Evolutionary conservation across 2,888 invertebrate species (phyloP), one percentile per base, ranked within the genome.

Genomic region (Yponomeuta evonymella): DNA sequence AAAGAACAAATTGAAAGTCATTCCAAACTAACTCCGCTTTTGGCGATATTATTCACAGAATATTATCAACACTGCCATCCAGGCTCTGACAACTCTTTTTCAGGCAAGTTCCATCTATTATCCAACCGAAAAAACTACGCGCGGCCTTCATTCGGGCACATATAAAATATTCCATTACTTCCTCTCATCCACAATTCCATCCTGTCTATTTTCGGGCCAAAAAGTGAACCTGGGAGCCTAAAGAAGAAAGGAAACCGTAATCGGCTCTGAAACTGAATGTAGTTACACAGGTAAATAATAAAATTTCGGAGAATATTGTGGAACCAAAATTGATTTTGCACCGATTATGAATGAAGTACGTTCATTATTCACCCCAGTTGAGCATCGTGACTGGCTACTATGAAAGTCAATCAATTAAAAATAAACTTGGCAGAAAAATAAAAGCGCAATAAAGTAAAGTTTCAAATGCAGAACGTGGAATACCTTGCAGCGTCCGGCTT

Each of bases 401-500:
- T 8, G 43, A 5, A 43, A 43, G 43, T 8, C 43, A 29, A 23
- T 5, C 65, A 65, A 10, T 5, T 23, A 6, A 65, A 29, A 65
- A 30, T 30, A 64, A 65, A 30, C 5, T 6, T 8, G 8, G 6
- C 43, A 43, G 1, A 43, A 43, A 43, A 43, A 43, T 43, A 43
- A 43, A 43, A 43, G 43, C 43, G 0, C 43, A 12, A 30, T 10
- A 6, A 29, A 30, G 30, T n/a, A 8, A 43, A n/a, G 1, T 65
- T 65, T 6, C 6, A 10, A 65, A 29, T 29, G 6, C 12, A 15
- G 51, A 67, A 70, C 30, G 30, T 70, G 72, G 48, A 66, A 29
- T 75, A 76, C 76, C 76, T 76, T 73, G 12, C 11, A 72, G 33
- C 2, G 29, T n/a, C 43, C 48, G 43, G 69, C 64, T 65, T 71